Base-by-base conservation (phyloP, 2,113 vertebrate genomes). In the Vimba vimba region DNA sequence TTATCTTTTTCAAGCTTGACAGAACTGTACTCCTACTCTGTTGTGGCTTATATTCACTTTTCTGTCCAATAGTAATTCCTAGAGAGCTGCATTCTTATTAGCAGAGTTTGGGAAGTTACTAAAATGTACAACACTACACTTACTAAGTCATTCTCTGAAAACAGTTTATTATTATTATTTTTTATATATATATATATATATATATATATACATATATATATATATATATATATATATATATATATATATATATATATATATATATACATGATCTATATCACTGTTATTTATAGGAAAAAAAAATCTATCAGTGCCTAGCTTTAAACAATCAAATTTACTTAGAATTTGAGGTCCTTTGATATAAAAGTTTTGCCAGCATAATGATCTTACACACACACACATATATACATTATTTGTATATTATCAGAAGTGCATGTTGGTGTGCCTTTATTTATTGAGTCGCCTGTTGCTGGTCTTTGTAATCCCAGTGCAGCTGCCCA, bases 401-500 rank as follows among this genome's bases (percentile, higher is more conserved):
- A 50, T 12, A 12, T 11, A 50, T 4, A 5, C 13, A 50, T 57
- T 57, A 21, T 47, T 74, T 43, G 66, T 62, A 81, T 17, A 45
- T 57, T 19, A 30, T 33, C 30, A n/a, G 13, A 84, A 88, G 73
- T 30, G 45, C 76, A 75, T 79, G 82, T 85, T 64, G 76, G 23
- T 87, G 69, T 88, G 81, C 59, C 77, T 90, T 89, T 88, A 91
- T 91, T 86, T 87, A 59, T 88, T 81, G 87, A 86, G 85, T 82
- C 86, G 81, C 89, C 87, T 88, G 62, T 52, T 86, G 68, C 89
- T 87, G 85, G 82, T 57, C 75, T 50, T 85, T 81, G 68, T 93
- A 94, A 94, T 94, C 93, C 91, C 62, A 19, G 6, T 86, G 71
- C 86, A 82, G 82, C 74, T 55, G 43, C 69, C 84, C 47, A 83